These are phyloP conservation scores for Xiphophorus couchianus DNA, from an alignment of 2,113 vertebrate genomes.

Conservation along the genomic window DNA sequence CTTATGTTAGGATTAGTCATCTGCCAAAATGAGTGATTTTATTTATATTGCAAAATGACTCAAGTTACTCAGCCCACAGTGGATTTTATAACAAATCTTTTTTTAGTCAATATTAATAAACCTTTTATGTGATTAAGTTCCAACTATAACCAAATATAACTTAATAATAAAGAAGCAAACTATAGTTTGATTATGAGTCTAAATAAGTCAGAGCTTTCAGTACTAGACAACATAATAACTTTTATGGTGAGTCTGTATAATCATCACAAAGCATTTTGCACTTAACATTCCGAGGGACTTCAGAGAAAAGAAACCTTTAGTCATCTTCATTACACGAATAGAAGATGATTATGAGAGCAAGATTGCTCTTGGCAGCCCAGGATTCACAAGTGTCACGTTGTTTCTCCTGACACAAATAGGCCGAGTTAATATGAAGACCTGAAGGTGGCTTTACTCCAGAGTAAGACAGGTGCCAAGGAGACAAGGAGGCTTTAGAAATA, in stretches of 20 bases:
- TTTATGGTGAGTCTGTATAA: not conserved
- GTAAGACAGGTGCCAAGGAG: slow-evolving; percentile 10
- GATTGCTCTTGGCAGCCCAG: slow-evolving; percentile 16
- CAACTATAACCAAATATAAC: not conserved
- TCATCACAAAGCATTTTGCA: not conserved
- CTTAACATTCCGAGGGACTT: slow-evolving; percentile 6
- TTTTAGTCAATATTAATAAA: not conserved
- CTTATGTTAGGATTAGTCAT: not conserved
- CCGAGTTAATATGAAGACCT: slow-evolving; percentile 16
- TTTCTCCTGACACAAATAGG: slow-evolving; percentile 27
- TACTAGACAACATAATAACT: not conserved
- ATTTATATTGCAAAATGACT: not conserved
- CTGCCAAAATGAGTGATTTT: not conserved
- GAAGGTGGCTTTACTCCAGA: slow-evolving; percentile 31
- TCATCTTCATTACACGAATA: slow-evolving; percentile 47
- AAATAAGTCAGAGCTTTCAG: too few relatives aligned
- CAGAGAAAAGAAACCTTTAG: slow-evolving; percentile 19
- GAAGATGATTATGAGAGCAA: slow-evolving; percentile 30
- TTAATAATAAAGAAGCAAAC: too few relatives aligned
- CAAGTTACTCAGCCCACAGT: not conserved
- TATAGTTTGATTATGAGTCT: too few relatives aligned
- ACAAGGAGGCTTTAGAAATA: not conserved
- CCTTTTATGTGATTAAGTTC: not conserved
- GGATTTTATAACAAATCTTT: not conserved
- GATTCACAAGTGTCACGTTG: slow-evolving; percentile 18